Base-by-base conservation (phyloP, 2,113 vertebrate species). In the Leptosomus discolor region DNA sequence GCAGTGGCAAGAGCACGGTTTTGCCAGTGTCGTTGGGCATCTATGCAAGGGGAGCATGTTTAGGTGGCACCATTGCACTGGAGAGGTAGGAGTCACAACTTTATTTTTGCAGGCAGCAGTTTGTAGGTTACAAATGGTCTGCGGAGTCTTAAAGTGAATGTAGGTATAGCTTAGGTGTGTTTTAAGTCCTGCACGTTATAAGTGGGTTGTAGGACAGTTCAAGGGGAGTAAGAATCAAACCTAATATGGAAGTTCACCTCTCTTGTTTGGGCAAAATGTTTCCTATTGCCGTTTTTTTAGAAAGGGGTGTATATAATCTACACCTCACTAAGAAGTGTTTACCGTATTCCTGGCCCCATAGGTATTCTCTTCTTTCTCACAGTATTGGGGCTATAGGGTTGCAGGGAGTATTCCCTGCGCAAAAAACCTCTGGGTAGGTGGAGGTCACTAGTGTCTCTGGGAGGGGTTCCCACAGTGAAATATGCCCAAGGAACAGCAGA, bases 61-160 rank as follows among this genome's bases (percentile, higher is more conserved):
- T n/a, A 11, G 54, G 26, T 9, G 50, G 15, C 17, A 45, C 15
- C 0, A 0, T 15, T 19, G 27, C 9, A 8, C 36, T 36, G 56
- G 8, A 57, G 54, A 54, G 24, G 6, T 39, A 67, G 12, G 6
- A 5, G 3, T 75, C 46, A 29, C 2, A 1, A 19, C 5, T 54
- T 82, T 11, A 4, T 23, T 73, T 77, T 36, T 60, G 3, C 34
- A 43, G 9, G 24, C n/a, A 69, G 58, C 2, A 60, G 17, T 51
- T 87, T 71, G 7, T 56, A 26, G 5, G 12, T 68, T 74, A 46
- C 30, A 67, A 39, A 36, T 30, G 2, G 24, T 30, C 36, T 60
- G 61, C 48, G 30, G 8, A 64, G 8, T 23, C 18, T 89, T 75
- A 39, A 83, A 65, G 37, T 51, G 43, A 83, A 73, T 2, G 5